These are phyloP conservation scores for Cherax quadricarinatus DNA, from an alignment of 1,140 invertebrate species.

Conservation along the genomic window DNA sequence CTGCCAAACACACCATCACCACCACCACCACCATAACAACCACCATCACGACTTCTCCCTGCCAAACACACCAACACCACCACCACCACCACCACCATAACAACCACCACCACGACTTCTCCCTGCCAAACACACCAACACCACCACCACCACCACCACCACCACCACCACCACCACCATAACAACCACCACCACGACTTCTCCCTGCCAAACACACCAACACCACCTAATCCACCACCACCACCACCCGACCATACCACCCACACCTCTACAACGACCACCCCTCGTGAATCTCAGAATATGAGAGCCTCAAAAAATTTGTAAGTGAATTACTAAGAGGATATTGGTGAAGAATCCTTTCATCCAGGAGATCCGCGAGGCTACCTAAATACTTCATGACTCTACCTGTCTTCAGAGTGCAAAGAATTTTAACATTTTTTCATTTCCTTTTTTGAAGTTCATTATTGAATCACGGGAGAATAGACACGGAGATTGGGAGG, in stretches of 20 bases:
- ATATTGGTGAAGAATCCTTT: not conserved
- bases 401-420: not conserved
- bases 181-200: too few species aligned
- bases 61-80: too few species aligned
- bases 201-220: too few species aligned
- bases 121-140: too few species aligned
- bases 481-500: not conserved
- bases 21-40: too few species aligned
- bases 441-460: not conserved
- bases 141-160: too few species aligned
- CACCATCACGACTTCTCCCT: too few species aligned
- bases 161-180: too few species aligned
- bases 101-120: too few species aligned
- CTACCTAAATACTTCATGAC: not conserved
- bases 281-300: not conserved
- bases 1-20: too few species aligned
- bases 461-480: not conserved
- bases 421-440: not conserved
- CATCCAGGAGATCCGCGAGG: not conserved
- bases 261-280: not conserved
- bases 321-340: not conserved
- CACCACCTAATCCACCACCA: not conserved
- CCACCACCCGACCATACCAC: not conserved
- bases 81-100: too few species aligned
- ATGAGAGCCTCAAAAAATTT: not conserved